phyloP scores from a whole-genome alignment of 2,113 vertebrate species.

The Phasianus colchicus region DNA sequence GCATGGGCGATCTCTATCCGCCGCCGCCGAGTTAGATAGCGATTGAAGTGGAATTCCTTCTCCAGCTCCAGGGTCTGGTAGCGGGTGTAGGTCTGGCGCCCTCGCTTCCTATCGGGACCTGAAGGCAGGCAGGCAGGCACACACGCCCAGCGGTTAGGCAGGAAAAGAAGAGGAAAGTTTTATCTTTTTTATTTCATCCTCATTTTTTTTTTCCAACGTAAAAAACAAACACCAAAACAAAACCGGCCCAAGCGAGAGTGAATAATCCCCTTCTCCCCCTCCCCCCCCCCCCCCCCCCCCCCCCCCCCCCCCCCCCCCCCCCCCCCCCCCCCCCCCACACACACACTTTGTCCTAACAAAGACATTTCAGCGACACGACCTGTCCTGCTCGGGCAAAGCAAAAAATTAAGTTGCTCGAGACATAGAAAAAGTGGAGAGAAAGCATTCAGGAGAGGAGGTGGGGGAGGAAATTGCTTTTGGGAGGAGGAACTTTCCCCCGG shows the following conservation, averaged over 20 bases:
- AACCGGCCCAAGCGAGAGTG: not conserved
- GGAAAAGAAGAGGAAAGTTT: not conserved
- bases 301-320: not conserved
- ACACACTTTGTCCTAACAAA: conserved; percentile 52
- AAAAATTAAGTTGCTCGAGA: conserved; percentile 53
- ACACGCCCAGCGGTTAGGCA: conserved; percentile 10
- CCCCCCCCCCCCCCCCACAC: no score
- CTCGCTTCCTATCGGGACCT: conserved; percentile 90
- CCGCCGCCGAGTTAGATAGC: conserved; percentile 89
- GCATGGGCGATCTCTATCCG: conserved; percentile 89
- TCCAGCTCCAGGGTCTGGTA: conserved; percentile 93
- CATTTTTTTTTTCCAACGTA: no score
- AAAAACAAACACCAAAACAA: not conserved
- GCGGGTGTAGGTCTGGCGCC: conserved; percentile 91
- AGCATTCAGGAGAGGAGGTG: conserved; percentile 23
- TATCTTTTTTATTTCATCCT: not conserved
- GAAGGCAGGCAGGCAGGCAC: conserved; percentile 54
- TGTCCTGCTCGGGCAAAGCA: not conserved
- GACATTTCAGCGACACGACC: conserved; percentile 27
- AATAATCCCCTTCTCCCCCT: not conserved
- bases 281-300: not conserved
- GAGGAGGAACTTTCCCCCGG: conserved; percentile 62
- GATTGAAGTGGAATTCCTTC: conserved; percentile 94
- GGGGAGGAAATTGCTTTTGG: conserved; percentile 60
- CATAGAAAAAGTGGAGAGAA: conserved; percentile 24